These are phyloP conservation scores for Cebus imitator DNA, from an alignment of 2,113 vertebrate species.

Conservation along the genomic window DNA sequence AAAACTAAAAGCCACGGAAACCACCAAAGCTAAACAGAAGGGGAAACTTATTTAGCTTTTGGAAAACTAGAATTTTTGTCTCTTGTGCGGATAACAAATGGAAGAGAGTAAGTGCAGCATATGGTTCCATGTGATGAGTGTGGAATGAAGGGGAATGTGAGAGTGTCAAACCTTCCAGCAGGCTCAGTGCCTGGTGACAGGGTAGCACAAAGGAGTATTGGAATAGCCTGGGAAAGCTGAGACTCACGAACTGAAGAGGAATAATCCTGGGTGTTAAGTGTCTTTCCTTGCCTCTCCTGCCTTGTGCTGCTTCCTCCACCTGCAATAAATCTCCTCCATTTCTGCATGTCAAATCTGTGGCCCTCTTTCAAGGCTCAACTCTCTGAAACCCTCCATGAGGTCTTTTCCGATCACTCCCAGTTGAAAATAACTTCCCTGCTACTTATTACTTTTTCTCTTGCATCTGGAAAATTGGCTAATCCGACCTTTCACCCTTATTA, in stretches of 20 bases:
- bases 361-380: neutral
- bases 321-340: neutral
- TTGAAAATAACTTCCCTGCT: neutral
- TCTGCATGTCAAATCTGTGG: neutral
- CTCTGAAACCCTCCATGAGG: neutral
- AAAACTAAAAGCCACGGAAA: slow-evolving; percentile 64
- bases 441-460: neutral
- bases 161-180: neutral
- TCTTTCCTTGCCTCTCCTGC: neutral
- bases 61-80: slow-evolving; percentile 29
- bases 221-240: neutral
- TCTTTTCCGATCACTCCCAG: neutral
- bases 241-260: neutral
- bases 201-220: neutral
- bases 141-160: neutral
- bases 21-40: slow-evolving; percentile 55
- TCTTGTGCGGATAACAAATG: neutral
- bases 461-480: neutral
- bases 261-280: neutral
- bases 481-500: neutral
- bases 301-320: neutral
- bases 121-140: slow-evolving; percentile 19
- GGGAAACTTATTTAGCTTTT: slow-evolving; percentile 42
- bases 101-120: slow-evolving; percentile 4
- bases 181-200: neutral